These are phyloP conservation scores for Onychostruthus taczanowskii DNA, from an alignment of 2,113 vertebrate genomes.

Conservation along the genomic window DNA sequence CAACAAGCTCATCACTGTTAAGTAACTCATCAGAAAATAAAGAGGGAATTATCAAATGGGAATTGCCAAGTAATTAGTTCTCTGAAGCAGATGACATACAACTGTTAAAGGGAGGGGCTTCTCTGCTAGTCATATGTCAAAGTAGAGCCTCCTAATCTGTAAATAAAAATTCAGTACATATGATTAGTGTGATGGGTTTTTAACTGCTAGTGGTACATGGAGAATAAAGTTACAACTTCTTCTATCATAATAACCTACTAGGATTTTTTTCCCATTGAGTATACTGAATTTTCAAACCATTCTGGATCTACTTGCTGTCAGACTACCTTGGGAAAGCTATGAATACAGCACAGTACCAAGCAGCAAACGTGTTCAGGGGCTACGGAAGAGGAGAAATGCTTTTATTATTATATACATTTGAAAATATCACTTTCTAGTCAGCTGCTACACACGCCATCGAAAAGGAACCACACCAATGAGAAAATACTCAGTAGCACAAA, in stretches of 20 bases:
- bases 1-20: constrained; percentile 78
- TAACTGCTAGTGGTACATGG: background rate
- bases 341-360: background rate
- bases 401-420: background rate
- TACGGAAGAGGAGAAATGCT: background rate
- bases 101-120: constrained; percentile 74
- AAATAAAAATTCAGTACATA: constrained; percentile 73
- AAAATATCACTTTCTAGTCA: background rate
- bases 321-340: background rate
- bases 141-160: constrained; percentile 69
- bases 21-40: constrained; percentile 83
- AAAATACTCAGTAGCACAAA: background rate
- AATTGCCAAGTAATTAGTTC: constrained; percentile 83
- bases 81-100: constrained; percentile 79
- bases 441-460: background rate
- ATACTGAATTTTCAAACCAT: background rate
- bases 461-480: background rate
- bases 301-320: background rate
- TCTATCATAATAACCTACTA: background rate
- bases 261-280: background rate
- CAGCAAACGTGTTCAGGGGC: background rate
- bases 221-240: constrained; percentile 17
- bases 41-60: constrained; percentile 81
- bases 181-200: constrained; percentile 24
- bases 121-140: constrained; percentile 71